Conservation (phyloP, 1,140 invertebrate genomes). For the Drosophila nigromelanica region DNA sequence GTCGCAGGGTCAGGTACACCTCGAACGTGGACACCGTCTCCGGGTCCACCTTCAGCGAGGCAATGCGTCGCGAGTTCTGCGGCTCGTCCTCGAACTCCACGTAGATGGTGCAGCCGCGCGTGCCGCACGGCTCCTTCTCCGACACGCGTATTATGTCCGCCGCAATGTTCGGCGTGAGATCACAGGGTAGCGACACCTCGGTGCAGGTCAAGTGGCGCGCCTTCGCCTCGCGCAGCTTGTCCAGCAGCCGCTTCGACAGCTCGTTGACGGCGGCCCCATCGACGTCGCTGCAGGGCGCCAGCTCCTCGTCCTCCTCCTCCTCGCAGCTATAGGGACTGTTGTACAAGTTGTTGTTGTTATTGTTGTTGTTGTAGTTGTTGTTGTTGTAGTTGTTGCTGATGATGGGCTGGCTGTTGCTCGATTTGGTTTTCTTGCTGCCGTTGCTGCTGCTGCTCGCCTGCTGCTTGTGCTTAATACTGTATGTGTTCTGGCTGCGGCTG, state of each 20-base stretch:
- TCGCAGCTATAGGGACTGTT: conserved; percentile 33
- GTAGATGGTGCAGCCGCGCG: conserved; percentile 90
- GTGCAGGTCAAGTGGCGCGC: conserved; percentile 90
- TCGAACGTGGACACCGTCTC: conserved; percentile 94
- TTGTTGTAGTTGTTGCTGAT: conserved; percentile 37
- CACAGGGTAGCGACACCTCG: conserved; percentile 92
- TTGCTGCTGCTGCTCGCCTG: conserved; percentile 37
- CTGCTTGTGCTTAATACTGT: conserved; percentile 54
- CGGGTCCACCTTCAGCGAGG: conserved; percentile 91
- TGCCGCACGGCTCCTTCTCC: conserved; percentile 93
- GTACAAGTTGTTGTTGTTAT: conserved; percentile 30
- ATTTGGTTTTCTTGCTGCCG: conserved; percentile 61
- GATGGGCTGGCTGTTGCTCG: conserved; percentile 28
- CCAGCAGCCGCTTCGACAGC: conserved; percentile 89
- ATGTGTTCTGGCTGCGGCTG: conserved; percentile 30
- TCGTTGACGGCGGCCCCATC: conserved; percentile 82
- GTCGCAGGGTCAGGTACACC: conserved; percentile 92
- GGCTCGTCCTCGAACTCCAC: conserved; percentile 90
- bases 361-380: no score
- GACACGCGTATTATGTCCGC: conserved; percentile 90
- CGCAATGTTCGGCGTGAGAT: conserved; percentile 90
- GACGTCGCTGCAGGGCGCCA: conserved; percentile 28
- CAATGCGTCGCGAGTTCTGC: conserved; percentile 85
- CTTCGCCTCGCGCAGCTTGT: conserved; percentile 90
- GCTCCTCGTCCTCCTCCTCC: conserved; percentile 35